Base-by-base conservation (phyloP, 2,888 invertebrate genomes). In the Lasioglossum lativentre region DNA sequence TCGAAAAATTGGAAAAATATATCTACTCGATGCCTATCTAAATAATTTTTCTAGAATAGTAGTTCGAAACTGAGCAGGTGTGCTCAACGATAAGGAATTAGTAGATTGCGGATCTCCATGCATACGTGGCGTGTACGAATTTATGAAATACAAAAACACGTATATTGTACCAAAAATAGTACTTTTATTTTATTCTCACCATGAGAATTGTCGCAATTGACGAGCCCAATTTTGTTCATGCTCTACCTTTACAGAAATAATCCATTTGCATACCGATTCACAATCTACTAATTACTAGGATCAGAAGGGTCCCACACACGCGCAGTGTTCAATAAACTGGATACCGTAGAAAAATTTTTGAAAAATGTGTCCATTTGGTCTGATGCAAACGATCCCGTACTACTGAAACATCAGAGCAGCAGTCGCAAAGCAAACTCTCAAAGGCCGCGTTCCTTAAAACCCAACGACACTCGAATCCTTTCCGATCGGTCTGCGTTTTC, bases 391-490 rank as follows among this genome's bases (percentile, higher is more conserved):
- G 40, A 14, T 70, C 2, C 10, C 23, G 38, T 12, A 23, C 23
- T 40, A 70, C 23, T 40, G 23, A 12, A 40, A 38, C 14, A 14
- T 10, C 70, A n/a, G 23, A 10, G 40, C 14, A n/a, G 5, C 12
- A n/a, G 40, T n/a, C 23, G n/a, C 23, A 38, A 23, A 70, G 40
- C 2, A 8, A 38, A 19, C 6, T 38, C 34, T 10, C 66, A 38
- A 66, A 38, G 66, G 19, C 12, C 14, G 10, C 38, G 30, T 52
- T 73, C 34, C 34, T 70, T 73, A 34, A 34, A 34, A 5, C 5
- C 23, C 10, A 75, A 56, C 78, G 83, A 80, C 85, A 85, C 16
- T 72, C 52, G 30, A 30, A 30, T 63, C 34, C 19, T 12, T 30
- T 38, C 40, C 23, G 2, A 59, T 42, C 45, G 19, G 70, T n/a